These are phyloP conservation scores for Pandemis heparana DNA, from an alignment of 2,888 invertebrate genomes.

Conservation along the genomic window DNA sequence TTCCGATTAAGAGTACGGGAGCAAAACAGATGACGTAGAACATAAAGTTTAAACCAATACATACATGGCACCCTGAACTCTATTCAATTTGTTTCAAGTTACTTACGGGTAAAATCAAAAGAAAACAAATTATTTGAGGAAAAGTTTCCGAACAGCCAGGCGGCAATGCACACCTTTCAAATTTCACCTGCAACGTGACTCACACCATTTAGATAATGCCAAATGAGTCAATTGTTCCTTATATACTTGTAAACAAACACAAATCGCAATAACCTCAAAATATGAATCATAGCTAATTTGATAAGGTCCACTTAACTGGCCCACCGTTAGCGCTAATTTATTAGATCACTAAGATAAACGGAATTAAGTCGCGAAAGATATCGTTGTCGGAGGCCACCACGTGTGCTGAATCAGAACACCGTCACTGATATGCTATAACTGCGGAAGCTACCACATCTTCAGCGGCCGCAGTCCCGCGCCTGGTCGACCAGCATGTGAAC, in stretches of 20 bases:
- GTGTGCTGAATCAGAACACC: not conserved
- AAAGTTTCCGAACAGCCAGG: not conserved
- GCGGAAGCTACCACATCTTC: too few relatives aligned
- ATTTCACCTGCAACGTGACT: constrained; percentile 6
- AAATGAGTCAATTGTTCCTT: not conserved
- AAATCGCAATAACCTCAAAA: constrained; percentile 4
- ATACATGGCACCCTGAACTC: too few relatives aligned
- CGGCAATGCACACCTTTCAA: not conserved
- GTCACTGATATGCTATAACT: too few relatives aligned
- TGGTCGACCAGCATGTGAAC: too few relatives aligned
- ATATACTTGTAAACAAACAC: not conserved
- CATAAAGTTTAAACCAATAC: too few relatives aligned
- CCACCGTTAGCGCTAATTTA: not conserved
- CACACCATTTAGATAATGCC: not conserved
- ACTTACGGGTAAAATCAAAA: too few relatives aligned
- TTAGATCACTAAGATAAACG: not conserved
- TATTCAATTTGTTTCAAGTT: too few relatives aligned
- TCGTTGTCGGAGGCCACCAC: not conserved
- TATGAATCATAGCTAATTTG: not conserved
- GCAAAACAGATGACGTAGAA: too few relatives aligned
- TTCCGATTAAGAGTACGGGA: too few relatives aligned
- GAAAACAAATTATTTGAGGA: too few relatives aligned
- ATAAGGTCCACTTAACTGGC: not conserved
- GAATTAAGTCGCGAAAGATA: not conserved
- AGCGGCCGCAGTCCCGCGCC: too few relatives aligned